These are phyloP conservation scores for Heliconius ismenius DNA, from an alignment of 2,888 invertebrate genomes.

Conservation along the genomic window DNA sequence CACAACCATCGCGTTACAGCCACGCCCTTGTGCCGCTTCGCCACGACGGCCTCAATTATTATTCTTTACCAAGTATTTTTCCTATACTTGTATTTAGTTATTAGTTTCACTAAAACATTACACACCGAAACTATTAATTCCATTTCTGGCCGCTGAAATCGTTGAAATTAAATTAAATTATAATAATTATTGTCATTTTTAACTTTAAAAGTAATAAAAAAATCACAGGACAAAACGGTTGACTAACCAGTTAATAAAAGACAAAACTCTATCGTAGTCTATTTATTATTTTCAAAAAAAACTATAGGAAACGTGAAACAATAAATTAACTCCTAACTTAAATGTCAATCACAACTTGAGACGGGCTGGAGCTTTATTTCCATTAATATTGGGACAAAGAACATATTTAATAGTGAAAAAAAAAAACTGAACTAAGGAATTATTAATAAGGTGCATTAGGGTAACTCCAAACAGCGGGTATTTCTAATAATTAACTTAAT, in stretches of 20 bases:
- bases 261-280: constrained; percentile 65
- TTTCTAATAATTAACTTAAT: background rate
- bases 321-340: constrained; percentile 73
- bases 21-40: too few relatives aligned
- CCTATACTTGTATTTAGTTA: too few relatives aligned
- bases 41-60: too few relatives aligned
- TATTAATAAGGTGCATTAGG: background rate
- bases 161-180: too few relatives aligned
- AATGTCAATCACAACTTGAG: constrained; percentile 57
- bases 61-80: too few relatives aligned
- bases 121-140: too few relatives aligned
- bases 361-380: constrained; percentile 29
- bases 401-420: background rate
- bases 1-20: too few relatives aligned
- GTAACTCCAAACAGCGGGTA: background rate
- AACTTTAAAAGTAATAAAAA: background rate
- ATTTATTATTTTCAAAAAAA: constrained; percentile 69
- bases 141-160: too few relatives aligned
- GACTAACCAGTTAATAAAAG: constrained; percentile 50
- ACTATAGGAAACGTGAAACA: constrained; percentile 71
- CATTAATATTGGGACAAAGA: background rate
- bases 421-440: background rate
- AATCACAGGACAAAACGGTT: background rate
- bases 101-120: too few relatives aligned
- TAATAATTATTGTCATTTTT: background rate